Conservation (phyloP, 2,797 vertebrate genomes). For the Dallia pectoralis region DNA sequence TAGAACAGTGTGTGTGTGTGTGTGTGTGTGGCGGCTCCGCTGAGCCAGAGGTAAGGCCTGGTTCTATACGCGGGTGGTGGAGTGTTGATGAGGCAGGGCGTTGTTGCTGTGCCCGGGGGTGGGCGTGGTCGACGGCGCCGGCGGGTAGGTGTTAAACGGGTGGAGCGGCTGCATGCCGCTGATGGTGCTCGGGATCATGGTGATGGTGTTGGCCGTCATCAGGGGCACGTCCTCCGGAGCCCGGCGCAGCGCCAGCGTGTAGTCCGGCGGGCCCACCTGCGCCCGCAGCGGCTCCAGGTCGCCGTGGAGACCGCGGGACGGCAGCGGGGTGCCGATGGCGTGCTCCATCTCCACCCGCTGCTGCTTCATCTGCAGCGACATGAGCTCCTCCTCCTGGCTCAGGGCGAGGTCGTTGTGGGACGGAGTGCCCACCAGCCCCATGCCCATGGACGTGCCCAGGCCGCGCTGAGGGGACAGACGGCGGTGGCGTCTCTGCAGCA, state of each 20-base stretch:
- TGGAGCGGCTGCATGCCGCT: slow-evolving; percentile 85
- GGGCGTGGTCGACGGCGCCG: slow-evolving; percentile 72
- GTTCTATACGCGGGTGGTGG: slow-evolving; percentile 91
- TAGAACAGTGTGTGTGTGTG: slow-evolving; percentile 56
- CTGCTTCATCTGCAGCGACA: slow-evolving; percentile 90
- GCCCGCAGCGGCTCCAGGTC: slow-evolving; percentile 83
- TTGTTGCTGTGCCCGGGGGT: slow-evolving; percentile 85
- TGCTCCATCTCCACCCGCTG: slow-evolving; percentile 79
- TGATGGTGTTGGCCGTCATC: slow-evolving; percentile 85
- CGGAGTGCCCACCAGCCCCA: slow-evolving; percentile 69
- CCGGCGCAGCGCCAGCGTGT: slow-evolving; percentile 87
- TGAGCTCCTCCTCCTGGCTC: slow-evolving; percentile 88
- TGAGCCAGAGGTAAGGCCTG: slow-evolving; percentile 63
- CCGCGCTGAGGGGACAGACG: slow-evolving; percentile 79
- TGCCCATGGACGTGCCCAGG: slow-evolving; percentile 55
- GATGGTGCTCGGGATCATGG: slow-evolving; percentile 88
- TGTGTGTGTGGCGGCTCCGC: slow-evolving; percentile 56
- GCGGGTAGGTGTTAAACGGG: slow-evolving; percentile 88
- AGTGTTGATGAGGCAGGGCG: slow-evolving; percentile 92
- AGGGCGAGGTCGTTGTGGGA: slow-evolving; percentile 85
- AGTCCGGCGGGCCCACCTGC: slow-evolving; percentile 87
- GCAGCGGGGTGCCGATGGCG: slow-evolving; percentile 74
- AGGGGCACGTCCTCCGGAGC: slow-evolving; percentile 90
- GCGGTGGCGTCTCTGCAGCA: slow-evolving; percentile 80
- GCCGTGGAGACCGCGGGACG: slow-evolving; percentile 72